These are phyloP conservation scores for Chiropotes sagulatus DNA, from an alignment of 2,797 vertebrate species.

Conservation along the genomic window DNA sequence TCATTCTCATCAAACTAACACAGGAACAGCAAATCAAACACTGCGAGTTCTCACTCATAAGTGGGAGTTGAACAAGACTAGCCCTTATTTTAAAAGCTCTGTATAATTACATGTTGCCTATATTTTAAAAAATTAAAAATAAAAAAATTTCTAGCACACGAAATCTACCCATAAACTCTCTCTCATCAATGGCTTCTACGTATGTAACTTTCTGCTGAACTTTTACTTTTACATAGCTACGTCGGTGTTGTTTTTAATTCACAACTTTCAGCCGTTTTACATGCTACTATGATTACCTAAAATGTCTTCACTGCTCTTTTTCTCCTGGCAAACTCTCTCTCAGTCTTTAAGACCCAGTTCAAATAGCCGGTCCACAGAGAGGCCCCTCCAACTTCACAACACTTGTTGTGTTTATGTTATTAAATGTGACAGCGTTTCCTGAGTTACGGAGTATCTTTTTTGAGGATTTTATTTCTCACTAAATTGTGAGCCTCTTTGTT, in stretches of 20 bases:
- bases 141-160: not conserved
- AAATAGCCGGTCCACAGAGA: not conserved
- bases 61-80: not conserved
- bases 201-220: not conserved
- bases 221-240: not conserved
- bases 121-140: not conserved
- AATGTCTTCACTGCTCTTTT: not conserved
- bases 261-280: not conserved
- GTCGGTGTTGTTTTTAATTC: not conserved
- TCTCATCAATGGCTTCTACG: not conserved
- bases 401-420: not conserved
- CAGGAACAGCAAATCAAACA: not conserved
- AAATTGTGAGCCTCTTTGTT: not conserved
- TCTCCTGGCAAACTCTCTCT: not conserved
- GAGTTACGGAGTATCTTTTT: not conserved
- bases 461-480: not conserved
- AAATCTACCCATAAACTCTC: not conserved
- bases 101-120: not conserved
- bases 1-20: not conserved
- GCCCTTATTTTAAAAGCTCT: not conserved
- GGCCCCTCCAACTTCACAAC: not conserved
- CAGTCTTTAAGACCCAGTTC: not conserved
- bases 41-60: not conserved
- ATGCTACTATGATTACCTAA: not conserved
- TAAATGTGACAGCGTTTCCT: not conserved